Conservation (phyloP, 2,797 vertebrate species). For the Enteromius radiatus region DNA sequence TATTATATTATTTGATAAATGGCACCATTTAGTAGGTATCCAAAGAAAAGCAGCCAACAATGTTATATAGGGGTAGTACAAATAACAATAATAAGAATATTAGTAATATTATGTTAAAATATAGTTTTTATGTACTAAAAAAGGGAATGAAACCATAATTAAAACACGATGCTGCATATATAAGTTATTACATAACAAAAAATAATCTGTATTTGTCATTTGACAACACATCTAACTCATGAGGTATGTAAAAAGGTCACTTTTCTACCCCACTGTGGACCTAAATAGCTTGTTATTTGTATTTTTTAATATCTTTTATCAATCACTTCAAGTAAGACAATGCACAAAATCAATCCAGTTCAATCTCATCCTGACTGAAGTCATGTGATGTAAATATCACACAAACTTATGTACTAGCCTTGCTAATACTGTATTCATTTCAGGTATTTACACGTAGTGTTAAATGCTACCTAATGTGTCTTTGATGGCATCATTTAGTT, state of each 20-base stretch:
- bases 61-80: neutral
- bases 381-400: neutral
- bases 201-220: neutral
- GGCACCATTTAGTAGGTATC: neutral
- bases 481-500: slow-evolving; percentile 28
- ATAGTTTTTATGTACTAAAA: neutral
- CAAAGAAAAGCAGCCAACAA: neutral
- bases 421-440: neutral
- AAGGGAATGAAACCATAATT: neutral
- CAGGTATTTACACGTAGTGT: neutral
- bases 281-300: neutral
- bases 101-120: neutral
- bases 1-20: neutral
- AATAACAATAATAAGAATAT: neutral
- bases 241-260: neutral
- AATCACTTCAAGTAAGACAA: neutral
- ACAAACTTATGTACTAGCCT: neutral
- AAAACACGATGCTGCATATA: neutral
- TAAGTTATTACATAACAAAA: neutral
- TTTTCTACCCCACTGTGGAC: neutral
- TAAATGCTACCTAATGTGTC: slow-evolving; percentile 17
- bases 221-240: neutral
- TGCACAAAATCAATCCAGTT: neutral
- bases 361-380: neutral
- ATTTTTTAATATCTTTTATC: neutral